Percentiles rank a stretch among this genome's conserved stretches.
These are phyloP conservation scores for Drosophila guanche DNA, from an alignment of 1,140 invertebrate species.

Conservation along the genomic window DNA sequence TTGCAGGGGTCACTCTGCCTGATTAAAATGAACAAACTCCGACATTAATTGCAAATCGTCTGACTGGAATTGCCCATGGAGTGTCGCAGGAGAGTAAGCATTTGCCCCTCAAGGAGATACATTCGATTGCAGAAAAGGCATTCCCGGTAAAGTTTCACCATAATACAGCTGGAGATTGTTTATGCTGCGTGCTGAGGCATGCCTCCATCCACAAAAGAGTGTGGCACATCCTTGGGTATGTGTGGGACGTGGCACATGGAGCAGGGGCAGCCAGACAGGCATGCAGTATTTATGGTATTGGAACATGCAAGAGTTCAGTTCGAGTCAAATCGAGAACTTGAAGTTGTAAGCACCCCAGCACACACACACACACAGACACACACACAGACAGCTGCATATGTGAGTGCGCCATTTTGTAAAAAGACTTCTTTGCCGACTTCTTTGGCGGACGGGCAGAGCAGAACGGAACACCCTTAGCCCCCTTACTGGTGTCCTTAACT, in stretches of 20 bases:
- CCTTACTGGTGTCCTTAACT: slow-evolving; percentile 37
- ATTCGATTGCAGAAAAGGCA: slow-evolving; percentile 18
- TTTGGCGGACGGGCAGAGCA: slow-evolving; percentile 1
- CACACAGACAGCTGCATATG: slow-evolving; percentile 30
- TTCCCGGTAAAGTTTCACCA: slow-evolving; percentile 47
- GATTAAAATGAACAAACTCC: slow-evolving; percentile 42
- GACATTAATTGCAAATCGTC: slow-evolving; percentile 7
- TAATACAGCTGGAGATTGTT: slow-evolving; percentile 68
- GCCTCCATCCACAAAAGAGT: too few relatives aligned
- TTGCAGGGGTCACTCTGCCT: slow-evolving; percentile 32
- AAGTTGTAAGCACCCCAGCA: slow-evolving; percentile 53
- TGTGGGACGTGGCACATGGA: slow-evolving; percentile 6
- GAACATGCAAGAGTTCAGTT: slow-evolving; percentile 79
- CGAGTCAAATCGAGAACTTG: slow-evolving; percentile 77
- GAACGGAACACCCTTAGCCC: slow-evolving; percentile 32
- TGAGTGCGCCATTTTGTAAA: slow-evolving; percentile 72
- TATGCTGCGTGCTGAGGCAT: slow-evolving; percentile 54
- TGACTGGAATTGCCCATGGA: too few relatives aligned
- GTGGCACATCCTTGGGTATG: slow-evolving; percentile 7
- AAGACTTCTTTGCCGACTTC: slow-evolving; percentile 51
- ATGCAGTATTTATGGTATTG: slow-evolving; percentile 79
- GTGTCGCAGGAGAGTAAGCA: too few relatives aligned
- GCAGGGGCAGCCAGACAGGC: slow-evolving; percentile 44
- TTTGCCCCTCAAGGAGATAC: not conserved
- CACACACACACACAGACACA: slow-evolving; percentile 22